These are phyloP conservation scores for Chrysoperla carnea DNA, from an alignment of 1,140 invertebrate species.

Conservation along the genomic window DNA sequence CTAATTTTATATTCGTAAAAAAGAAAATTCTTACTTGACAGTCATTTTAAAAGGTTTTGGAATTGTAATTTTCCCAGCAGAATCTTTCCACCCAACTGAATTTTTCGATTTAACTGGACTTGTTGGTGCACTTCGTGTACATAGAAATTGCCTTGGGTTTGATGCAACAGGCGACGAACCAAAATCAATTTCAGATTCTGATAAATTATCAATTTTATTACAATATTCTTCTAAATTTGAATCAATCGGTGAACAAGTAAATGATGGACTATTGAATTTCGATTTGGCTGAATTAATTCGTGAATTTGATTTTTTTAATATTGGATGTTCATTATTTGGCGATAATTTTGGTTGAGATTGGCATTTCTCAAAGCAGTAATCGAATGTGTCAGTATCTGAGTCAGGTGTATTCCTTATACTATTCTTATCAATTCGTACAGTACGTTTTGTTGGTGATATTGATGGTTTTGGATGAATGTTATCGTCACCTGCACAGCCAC, in stretches of 20 bases:
- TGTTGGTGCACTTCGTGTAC: conserved; percentile 29
- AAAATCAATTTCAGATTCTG: conserved; percentile 3
- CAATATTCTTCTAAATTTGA: conserved; percentile 11
- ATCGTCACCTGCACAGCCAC: no score
- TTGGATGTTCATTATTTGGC: neutral
- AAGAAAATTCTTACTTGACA: conserved; percentile 28
- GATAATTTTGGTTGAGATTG: no score
- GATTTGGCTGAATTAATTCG: neutral
- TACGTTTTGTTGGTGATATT: no score
- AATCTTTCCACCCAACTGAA: conserved; percentile 17
- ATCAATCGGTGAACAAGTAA: neutral
- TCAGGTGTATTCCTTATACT: no score
- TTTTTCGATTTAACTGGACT: conserved; percentile 26
- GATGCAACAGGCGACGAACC: conserved; percentile 8
- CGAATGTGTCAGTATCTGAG: no score
- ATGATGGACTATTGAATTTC: neutral
- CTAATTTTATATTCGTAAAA: conserved; percentile 1
- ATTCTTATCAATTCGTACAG: no score
- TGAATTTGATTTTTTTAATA: neutral
- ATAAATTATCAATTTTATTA: conserved; percentile 12
- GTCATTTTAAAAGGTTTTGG: conserved; percentile 49
- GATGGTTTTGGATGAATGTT: no score
- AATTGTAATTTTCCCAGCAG: conserved; percentile 26
- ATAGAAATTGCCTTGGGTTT: conserved; percentile 14
- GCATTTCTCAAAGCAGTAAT: no score